These are phyloP conservation scores for Discoglossus pictus DNA, from an alignment of 2,797 vertebrate species.

Conservation along the genomic window DNA sequence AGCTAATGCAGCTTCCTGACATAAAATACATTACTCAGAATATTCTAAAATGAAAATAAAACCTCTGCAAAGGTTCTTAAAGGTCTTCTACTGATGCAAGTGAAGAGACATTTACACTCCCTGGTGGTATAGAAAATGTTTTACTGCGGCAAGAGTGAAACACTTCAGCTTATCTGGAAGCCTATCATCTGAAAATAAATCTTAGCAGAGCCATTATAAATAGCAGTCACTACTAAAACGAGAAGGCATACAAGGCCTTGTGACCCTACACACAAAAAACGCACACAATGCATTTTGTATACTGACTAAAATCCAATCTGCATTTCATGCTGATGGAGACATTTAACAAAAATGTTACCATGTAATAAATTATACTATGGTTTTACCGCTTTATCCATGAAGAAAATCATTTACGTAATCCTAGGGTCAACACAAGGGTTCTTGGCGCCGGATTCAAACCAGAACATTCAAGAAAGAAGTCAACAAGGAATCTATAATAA, in stretches of 20 bases:
- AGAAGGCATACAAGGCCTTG: neutral
- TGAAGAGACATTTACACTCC: slow-evolving; percentile 61
- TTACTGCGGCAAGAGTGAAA: slow-evolving; percentile 52
- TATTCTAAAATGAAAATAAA: slow-evolving; percentile 52
- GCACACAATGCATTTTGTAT: slow-evolving; percentile 11
- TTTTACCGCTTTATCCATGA: too few species aligned
- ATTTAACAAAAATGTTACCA: neutral
- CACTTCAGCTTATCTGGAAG: slow-evolving; percentile 42
- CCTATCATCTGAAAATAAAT: slow-evolving; percentile 36
- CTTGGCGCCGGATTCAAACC: too few species aligned
- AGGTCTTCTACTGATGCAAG: slow-evolving; percentile 60
- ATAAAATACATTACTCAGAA: slow-evolving; percentile 53
- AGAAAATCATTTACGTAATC: too few species aligned
- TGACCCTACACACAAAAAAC: neutral
- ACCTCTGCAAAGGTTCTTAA: slow-evolving; percentile 53
- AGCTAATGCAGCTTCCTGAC: slow-evolving; percentile 31
- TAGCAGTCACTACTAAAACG: slow-evolving; percentile 30
- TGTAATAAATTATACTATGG: neutral
- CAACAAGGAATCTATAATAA: too few species aligned
- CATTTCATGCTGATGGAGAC: too few species aligned
- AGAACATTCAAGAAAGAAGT: too few species aligned
- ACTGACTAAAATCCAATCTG: neutral
- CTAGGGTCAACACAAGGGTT: too few species aligned
- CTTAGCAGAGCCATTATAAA: slow-evolving; percentile 39
- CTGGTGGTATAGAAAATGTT: slow-evolving; percentile 55